These are phyloP conservation scores for Lateolabrax maculatus DNA, from an alignment of 2,797 vertebrate genomes.

Conservation along the genomic window DNA sequence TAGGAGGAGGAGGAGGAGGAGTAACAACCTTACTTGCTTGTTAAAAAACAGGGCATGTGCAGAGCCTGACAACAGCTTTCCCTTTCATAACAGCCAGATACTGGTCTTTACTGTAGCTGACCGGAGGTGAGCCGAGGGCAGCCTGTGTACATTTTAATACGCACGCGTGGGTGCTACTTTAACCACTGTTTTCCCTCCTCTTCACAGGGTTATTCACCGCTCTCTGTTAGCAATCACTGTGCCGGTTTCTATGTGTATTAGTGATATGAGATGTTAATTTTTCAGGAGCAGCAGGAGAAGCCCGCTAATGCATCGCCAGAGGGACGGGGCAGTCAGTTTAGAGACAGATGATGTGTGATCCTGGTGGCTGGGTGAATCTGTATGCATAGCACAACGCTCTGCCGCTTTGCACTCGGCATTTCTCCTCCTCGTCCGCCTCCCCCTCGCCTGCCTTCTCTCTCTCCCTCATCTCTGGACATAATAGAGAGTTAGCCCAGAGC, in stretches of 20 bases:
- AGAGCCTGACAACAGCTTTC: slow-evolving; percentile 15
- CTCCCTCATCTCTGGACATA: slow-evolving; percentile 69
- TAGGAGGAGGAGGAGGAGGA: slow-evolving; percentile 26
- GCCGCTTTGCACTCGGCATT: slow-evolving; percentile 48
- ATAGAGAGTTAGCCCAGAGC: slow-evolving; percentile 68
- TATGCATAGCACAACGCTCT: slow-evolving; percentile 51
- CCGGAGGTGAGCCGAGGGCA: slow-evolving; percentile 25
- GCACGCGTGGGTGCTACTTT: slow-evolving; percentile 24
- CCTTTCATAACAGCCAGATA: slow-evolving; percentile 8
- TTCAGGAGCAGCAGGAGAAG: slow-evolving; percentile 52
- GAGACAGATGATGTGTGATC: slow-evolving; percentile 53
- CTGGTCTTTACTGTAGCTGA: slow-evolving; percentile 23
- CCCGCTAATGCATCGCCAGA: slow-evolving; percentile 37
- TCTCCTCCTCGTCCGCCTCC: slow-evolving; percentile 47
- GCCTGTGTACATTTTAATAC: background rate
- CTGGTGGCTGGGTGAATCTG: slow-evolving; percentile 51
- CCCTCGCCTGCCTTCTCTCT: slow-evolving; percentile 14
- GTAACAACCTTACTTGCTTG: slow-evolving; percentile 18
- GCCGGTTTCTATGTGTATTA: slow-evolving; percentile 18
- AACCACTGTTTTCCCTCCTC: slow-evolving; percentile 29
- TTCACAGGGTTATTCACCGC: slow-evolving; percentile 23
- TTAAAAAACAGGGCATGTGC: slow-evolving; percentile 26
- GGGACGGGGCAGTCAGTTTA: slow-evolving; percentile 33
- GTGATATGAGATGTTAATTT: slow-evolving; percentile 58
- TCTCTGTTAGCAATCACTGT: slow-evolving; percentile 32